Base-by-base conservation (phyloP, 2,888 invertebrate species). In the Eupithecia tripunctaria region DNA sequence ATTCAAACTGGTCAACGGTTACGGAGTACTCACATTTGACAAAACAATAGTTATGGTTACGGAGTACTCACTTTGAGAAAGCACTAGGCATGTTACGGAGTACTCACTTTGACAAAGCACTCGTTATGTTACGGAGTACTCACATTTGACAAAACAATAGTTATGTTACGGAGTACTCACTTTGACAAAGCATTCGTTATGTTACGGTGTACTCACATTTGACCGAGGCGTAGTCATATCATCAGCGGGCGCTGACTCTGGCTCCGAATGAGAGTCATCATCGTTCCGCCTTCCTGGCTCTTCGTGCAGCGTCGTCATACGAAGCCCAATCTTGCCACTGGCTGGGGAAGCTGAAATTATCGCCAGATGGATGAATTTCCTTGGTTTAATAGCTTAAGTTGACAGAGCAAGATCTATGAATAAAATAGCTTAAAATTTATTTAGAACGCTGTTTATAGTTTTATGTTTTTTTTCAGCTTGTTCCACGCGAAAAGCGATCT, bases 271-370 rank as follows among this genome's bases (percentile, higher is more conserved):
- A 0, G 95, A 94, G 74, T 95, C 95, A 1, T 95, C 95, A 59
- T 92, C 92, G 76, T 91, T 91, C 15, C 91, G 83, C 15, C 93
- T 81, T 1, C 92, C 93, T 15, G 96, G 96, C 90, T 99, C 99
- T 89, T 99, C 99, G 85, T 98, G 97, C 63, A 99, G 91, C 0
- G 99, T 99, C 67, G 98, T 98, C 98, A 99, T 98, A 65, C 98
- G 96, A 84, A 98, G 95, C 64, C 97, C 97, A 82, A 98, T 90
- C 93, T 98, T 98, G 78, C 96, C 96, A 82, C 97, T 96, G 79
- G 97, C 98, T 62, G 98, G 98, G 59, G 98, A 98, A 82, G 97
- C 97, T 96, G 90, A 78, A 95, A 27, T 56, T 56, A 56, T 56
- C 3, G 56, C 14, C n/a, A 5, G 25, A 56, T 25, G 56, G 56